Evolutionary conservation across 2,113 vertebrate genomes (phyloP).

Genomic region (Columbina picui): DNA sequence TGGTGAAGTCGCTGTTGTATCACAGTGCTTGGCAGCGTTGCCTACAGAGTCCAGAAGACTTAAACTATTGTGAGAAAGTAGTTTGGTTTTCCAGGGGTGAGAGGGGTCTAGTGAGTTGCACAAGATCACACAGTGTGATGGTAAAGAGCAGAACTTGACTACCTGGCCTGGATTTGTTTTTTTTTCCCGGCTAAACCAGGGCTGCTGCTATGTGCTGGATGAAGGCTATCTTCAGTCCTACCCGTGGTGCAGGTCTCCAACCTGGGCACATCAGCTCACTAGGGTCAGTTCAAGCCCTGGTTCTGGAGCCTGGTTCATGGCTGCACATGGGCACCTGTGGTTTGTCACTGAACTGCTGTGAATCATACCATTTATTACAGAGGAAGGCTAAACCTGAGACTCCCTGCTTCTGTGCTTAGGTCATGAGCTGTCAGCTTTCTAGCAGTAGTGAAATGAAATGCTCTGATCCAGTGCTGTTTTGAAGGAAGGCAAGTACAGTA

Average conservation of each 20-base stretch:
- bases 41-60: neutral
- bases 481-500: neutral
- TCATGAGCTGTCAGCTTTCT: neutral
- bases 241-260: neutral
- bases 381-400: neutral
- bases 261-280: neutral
- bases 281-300: neutral
- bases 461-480: neutral
- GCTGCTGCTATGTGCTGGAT: neutral
- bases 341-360: neutral
- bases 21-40: neutral
- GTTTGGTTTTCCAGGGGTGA: neutral
- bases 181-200: neutral
- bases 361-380: rapidly evolving
- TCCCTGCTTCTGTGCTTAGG: neutral
- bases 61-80: neutral
- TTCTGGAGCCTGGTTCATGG: neutral
- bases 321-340: neutral
- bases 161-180: neutral
- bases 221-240: rapidly evolving
- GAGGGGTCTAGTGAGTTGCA: neutral
- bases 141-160: neutral
- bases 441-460: neutral
- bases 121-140: rapidly evolving
- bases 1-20: rapidly evolving